Evolutionary conservation across 2,113 vertebrate species (phyloP).

Genomic region (Eurystomus gularis): DNA sequence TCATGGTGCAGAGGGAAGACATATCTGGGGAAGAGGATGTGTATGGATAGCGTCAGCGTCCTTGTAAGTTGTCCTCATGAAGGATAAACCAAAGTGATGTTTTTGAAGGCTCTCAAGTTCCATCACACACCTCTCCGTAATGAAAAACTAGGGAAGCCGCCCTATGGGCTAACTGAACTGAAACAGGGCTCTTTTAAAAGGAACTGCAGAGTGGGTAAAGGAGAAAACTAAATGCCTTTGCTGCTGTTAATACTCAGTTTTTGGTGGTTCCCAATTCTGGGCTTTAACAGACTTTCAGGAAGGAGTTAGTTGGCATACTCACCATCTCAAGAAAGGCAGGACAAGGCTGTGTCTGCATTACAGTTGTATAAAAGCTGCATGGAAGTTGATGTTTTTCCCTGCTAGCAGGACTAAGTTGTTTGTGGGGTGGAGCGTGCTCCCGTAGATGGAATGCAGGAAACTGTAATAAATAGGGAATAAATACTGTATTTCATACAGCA

Average conservation of each 20-base stretch:
- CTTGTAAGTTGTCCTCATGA: background rate
- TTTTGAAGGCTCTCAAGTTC: background rate
- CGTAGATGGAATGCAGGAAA: background rate
- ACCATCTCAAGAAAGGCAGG: background rate
- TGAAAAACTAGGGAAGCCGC: background rate
- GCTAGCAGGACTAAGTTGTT: background rate
- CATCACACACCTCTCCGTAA: background rate
- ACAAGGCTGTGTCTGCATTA: background rate
- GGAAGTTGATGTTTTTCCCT: background rate
- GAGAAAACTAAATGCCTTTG: background rate
- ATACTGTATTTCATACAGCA: background rate
- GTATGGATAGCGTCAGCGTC: background rate
- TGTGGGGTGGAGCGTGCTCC: background rate
- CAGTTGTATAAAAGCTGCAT: background rate
- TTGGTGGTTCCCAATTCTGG: background rate
- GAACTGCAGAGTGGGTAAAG: background rate
- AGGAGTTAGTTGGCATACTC: background rate
- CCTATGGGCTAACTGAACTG: background rate
- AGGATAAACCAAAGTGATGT: background rate
- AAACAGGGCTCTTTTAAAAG: background rate
- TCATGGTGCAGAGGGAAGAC: background rate
- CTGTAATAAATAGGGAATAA: background rate
- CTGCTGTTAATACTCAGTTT: background rate
- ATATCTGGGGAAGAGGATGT: fast-evolving
- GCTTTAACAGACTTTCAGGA: background rate